These are phyloP conservation scores for Rhinatrema bivittatum DNA, from an alignment of 2,797 vertebrate species.

Conservation along the genomic window DNA sequence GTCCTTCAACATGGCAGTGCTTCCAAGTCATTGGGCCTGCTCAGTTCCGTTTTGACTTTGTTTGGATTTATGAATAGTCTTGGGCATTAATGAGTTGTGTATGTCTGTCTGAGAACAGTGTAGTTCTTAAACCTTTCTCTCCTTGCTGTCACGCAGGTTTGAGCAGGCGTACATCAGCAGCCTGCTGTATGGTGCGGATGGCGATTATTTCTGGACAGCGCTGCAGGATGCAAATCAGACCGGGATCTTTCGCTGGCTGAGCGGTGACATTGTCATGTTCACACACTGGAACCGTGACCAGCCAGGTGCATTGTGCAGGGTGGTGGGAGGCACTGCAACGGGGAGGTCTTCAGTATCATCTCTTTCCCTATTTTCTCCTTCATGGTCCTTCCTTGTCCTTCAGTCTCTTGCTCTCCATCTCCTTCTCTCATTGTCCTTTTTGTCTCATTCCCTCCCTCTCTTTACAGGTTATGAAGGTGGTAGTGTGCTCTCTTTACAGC, in stretches of 20 bases:
- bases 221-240: conserved; percentile 71
- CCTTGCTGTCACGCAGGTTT: conserved; percentile 56
- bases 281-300: conserved; percentile 95
- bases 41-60: too few relatives aligned
- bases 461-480: too few relatives aligned
- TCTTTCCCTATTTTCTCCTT: background rate
- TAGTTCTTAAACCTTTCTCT: too few relatives aligned
- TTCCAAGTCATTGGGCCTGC: too few relatives aligned
- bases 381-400: too few relatives aligned
- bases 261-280: conserved; percentile 74
- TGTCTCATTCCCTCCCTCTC: too few relatives aligned
- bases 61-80: too few relatives aligned
- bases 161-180: conserved; percentile 92
- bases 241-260: conserved; percentile 78
- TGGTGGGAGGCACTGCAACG: background rate
- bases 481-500: too few relatives aligned
- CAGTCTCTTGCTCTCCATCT: background rate
- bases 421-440: too few relatives aligned
- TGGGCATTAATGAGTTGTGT: too few relatives aligned
- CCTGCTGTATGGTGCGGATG: conserved; percentile 76
- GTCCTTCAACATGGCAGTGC: too few relatives aligned
- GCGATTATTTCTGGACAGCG: conserved; percentile 82
- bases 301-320: conserved; percentile 59
- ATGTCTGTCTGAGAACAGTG: too few relatives aligned
- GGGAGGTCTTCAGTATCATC: background rate